Conservation (phyloP, 2,113 vertebrate genomes). For the Pollimyrus isidori region DNA sequence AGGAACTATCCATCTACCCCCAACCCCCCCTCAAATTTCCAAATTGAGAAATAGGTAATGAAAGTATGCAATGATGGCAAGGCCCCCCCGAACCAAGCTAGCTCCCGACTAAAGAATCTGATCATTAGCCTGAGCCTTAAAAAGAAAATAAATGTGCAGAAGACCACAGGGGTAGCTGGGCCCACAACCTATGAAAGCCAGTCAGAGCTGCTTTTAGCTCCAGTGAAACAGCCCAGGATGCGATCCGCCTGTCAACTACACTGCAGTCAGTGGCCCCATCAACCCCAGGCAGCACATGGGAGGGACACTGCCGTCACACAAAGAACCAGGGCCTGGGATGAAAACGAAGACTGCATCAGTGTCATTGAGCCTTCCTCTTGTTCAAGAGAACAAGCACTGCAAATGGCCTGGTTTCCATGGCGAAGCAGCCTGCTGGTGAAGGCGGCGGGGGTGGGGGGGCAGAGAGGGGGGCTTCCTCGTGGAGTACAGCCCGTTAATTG, state of each 20-base stretch:
- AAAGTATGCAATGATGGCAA: background rate
- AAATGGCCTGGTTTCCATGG: background rate
- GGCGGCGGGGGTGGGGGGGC: background rate
- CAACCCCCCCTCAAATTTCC: background rate
- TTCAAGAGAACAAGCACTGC: background rate
- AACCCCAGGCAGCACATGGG: background rate
- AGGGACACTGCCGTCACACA: background rate
- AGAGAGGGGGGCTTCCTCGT: background rate
- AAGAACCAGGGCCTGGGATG: background rate
- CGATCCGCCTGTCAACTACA: background rate
- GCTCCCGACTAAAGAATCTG: background rate
- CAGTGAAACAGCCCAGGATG: background rate
- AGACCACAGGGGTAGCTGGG: background rate
- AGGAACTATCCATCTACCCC: background rate
- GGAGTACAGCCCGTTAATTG: background rate
- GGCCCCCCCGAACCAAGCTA: background rate
- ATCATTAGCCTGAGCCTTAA: background rate
- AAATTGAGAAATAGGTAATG: background rate
- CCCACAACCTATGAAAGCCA: background rate
- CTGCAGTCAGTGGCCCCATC: background rate
- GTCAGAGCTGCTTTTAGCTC: background rate
- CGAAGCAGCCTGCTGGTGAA: background rate
- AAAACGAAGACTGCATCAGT: background rate
- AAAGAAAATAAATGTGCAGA: background rate
- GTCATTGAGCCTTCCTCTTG: background rate